phyloP scores from a whole-genome alignment of 2,888 invertebrate genomes.

The Drosophila paramelanica region DNA sequence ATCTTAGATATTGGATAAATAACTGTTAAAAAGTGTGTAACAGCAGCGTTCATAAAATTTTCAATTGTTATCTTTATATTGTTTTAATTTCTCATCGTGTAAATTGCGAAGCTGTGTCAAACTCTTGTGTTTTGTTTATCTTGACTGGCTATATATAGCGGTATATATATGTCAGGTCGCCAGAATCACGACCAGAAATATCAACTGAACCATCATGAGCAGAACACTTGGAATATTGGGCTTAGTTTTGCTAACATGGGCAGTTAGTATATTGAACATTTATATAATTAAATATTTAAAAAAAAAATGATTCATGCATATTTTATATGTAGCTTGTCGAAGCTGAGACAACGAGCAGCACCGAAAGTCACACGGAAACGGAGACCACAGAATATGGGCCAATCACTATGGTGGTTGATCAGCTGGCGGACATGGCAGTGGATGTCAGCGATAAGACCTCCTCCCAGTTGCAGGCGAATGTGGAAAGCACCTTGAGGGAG shows the following conservation, averaged over 20 bases:
- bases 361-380: conserved; percentile 27
- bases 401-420: conserved; percentile 65
- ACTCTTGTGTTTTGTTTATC: conserved; percentile 14
- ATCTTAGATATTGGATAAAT: neutral
- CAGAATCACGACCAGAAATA: conserved; percentile 2
- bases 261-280: conserved; percentile 44
- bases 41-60: neutral
- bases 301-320: too few relatives aligned
- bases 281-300: neutral
- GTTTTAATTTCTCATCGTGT: conserved; percentile 30
- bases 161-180: conserved; percentile 39
- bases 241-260: conserved; percentile 33
- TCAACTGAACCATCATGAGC: conserved; percentile 41
- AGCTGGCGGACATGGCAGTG: conserved; percentile 62
- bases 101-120: conserved; percentile 52
- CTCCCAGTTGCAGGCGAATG: conserved; percentile 57
- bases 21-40: neutral
- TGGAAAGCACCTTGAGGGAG: conserved; percentile 45
- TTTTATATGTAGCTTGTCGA: conserved; percentile 17
- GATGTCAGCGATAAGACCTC: conserved; percentile 59
- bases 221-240: conserved; percentile 30
- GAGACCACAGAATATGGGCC: conserved; percentile 67
- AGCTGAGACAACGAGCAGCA: conserved; percentile 15
- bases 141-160: conserved; percentile 3
- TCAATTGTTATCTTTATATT: conserved; percentile 1